These are phyloP conservation scores for Sebastes steindachneri DNA, from an alignment of 2,797 vertebrate species.

Conservation along the genomic window DNA sequence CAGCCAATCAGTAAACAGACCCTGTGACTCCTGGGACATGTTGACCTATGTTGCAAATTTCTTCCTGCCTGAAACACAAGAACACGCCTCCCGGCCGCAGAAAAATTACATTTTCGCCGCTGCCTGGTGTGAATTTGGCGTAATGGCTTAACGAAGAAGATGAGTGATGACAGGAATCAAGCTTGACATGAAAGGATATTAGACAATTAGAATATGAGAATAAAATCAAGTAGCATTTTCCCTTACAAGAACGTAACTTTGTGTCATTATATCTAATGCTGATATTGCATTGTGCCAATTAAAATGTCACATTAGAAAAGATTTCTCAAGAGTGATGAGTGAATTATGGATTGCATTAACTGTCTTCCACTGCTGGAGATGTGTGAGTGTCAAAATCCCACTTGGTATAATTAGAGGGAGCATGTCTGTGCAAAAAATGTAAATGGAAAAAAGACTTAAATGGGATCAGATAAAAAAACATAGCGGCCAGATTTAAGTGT, in stretches of 20 bases:
- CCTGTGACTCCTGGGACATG: too few species aligned
- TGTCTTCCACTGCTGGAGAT: not conserved
- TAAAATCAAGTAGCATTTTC: not conserved
- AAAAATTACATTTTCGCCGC: too few species aligned
- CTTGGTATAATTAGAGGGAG: not conserved
- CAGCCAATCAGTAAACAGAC: too few species aligned
- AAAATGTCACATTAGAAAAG: not conserved
- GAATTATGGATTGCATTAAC: conserved; percentile 15
- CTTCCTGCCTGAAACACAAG: too few species aligned
- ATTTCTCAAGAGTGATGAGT: not conserved
- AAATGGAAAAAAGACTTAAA: not conserved
- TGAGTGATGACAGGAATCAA: not conserved
- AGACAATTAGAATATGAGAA: conserved; percentile 3
- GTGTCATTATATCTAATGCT: not conserved
- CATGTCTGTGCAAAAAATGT: not conserved
- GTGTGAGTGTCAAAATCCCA: not conserved
- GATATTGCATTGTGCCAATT: not conserved
- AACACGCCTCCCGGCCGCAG: too few species aligned
- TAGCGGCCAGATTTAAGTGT: not conserved
- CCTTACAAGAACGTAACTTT: not conserved
- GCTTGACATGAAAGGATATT: not conserved
- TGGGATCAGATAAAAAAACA: not conserved
- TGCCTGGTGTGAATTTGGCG: too few species aligned
- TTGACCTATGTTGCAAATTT: too few species aligned
- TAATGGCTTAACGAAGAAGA: not conserved